Conservation (phyloP, 2,113 vertebrate genomes). For the Bucco capensis region DNA sequence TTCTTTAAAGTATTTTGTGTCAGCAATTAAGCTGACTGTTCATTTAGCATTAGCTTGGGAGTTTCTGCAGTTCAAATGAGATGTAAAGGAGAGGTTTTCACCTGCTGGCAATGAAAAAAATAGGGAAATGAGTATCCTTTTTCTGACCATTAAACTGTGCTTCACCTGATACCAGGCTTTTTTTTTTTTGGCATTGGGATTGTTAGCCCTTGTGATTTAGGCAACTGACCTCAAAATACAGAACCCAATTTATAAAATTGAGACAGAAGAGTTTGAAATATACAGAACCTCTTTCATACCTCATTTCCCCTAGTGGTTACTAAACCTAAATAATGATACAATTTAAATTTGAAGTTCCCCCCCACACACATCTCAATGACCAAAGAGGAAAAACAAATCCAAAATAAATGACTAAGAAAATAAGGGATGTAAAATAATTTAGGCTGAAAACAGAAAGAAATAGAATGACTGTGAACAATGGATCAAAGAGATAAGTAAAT, state of each 20-base stretch:
- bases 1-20: neutral
- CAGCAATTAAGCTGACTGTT: conserved; percentile 18
- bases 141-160: conserved; percentile 9
- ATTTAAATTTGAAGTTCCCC: neutral
- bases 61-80: conserved; percentile 4
- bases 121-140: neutral
- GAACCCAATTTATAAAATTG: neutral
- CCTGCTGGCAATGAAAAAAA: neutral
- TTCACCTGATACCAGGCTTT: neutral
- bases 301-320: neutral
- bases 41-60: conserved; percentile 8
- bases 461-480: neutral
- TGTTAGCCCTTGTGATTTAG: neutral
- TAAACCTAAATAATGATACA: neutral
- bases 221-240: neutral
- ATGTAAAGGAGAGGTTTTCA: conserved; percentile 33
- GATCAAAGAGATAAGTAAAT: conserved; percentile 49
- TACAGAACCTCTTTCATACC: neutral
- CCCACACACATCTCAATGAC: neutral
- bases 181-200: neutral
- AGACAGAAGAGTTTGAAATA: conserved; percentile 1
- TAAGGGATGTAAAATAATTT: neutral
- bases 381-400: conserved; percentile 1
- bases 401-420: conserved; percentile 6
- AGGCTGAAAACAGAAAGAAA: neutral